Percentiles rank a stretch among this genome's conserved stretches.
Conservation (phyloP, 2,888 invertebrate species). For the Aspidiotus destructor region DNA sequence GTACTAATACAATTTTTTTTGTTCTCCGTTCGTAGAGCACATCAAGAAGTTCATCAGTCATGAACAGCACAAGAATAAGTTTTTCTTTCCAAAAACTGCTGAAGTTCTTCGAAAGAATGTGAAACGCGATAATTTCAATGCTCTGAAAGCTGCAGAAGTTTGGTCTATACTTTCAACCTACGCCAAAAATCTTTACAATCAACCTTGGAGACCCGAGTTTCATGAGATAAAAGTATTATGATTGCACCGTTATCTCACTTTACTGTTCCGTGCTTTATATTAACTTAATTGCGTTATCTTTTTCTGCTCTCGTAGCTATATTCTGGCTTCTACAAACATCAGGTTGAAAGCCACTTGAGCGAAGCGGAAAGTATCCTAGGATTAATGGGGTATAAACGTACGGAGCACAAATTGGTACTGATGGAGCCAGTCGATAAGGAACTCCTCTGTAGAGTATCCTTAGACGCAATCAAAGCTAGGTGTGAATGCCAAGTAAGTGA, state of each 20-base stretch:
- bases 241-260: background rate
- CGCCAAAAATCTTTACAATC: slow-evolving; percentile 71
- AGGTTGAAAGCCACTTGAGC: slow-evolving; percentile 68
- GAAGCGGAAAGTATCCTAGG: slow-evolving; percentile 67
- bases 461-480: slow-evolving; percentile 75
- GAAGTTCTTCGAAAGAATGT: slow-evolving; percentile 66
- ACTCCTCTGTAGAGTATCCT: slow-evolving; percentile 55
- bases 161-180: slow-evolving; percentile 78
- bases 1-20: background rate
- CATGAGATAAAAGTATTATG: slow-evolving; percentile 58
- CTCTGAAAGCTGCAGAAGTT: slow-evolving; percentile 67
- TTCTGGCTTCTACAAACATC: slow-evolving; percentile 79
- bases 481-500: slow-evolving; percentile 68
- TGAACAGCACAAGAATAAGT: slow-evolving; percentile 70
- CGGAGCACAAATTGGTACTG: slow-evolving; percentile 41
- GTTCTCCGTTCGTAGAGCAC: slow-evolving; percentile 49
- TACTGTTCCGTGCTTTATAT: background rate
- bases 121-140: slow-evolving; percentile 62
- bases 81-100: slow-evolving; percentile 62
- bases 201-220: slow-evolving; percentile 85
- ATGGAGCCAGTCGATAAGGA: slow-evolving; percentile 47
- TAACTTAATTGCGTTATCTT: background rate
- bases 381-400: slow-evolving; percentile 68
- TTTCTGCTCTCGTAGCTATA: slow-evolving; percentile 53
- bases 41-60: slow-evolving; percentile 67